phyloP scores from a whole-genome alignment of 2,888 invertebrate species.

The Epinotia ramella region DNA sequence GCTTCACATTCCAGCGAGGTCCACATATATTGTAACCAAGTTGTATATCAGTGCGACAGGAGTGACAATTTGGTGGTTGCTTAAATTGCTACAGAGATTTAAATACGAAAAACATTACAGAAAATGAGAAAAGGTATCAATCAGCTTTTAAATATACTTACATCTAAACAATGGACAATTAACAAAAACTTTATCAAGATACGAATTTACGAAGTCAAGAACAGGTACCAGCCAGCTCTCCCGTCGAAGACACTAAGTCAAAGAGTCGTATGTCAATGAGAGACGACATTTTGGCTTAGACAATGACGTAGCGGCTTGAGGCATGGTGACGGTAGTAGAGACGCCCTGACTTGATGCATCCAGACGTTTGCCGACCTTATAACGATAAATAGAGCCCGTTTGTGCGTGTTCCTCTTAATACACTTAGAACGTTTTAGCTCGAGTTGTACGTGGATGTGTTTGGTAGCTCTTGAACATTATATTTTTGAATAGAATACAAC shows the following conservation, averaged over 20 bases:
- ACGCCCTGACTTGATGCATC: constrained; percentile 59
- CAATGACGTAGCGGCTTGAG: constrained; percentile 69
- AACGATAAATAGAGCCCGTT: constrained; percentile 3
- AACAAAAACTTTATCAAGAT: too few relatives aligned
- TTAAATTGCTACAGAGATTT: too few relatives aligned
- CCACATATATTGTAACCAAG: too few relatives aligned
- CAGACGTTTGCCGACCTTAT: constrained; percentile 57
- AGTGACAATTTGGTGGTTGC: too few relatives aligned
- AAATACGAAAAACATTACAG: too few relatives aligned
- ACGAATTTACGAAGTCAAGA: neutral
- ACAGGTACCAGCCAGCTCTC: constrained; percentile 16
- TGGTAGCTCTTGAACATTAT: neutral
- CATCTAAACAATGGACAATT: too few relatives aligned
- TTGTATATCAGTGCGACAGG: too few relatives aligned
- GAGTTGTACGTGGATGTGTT: constrained; percentile 25
- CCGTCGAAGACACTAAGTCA: neutral
- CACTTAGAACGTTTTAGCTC: neutral
- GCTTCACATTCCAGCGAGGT: too few relatives aligned
- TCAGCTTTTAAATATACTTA: too few relatives aligned
- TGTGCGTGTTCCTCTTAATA: constrained; percentile 35
- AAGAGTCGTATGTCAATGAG: neutral
- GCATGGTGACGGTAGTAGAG: constrained; percentile 73
- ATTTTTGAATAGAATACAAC: neutral
- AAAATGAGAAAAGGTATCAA: too few relatives aligned
- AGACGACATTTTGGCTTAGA: constrained; percentile 17